Base-by-base conservation (phyloP, 2,797 vertebrate genomes). In the Vireo griseus region DNA sequence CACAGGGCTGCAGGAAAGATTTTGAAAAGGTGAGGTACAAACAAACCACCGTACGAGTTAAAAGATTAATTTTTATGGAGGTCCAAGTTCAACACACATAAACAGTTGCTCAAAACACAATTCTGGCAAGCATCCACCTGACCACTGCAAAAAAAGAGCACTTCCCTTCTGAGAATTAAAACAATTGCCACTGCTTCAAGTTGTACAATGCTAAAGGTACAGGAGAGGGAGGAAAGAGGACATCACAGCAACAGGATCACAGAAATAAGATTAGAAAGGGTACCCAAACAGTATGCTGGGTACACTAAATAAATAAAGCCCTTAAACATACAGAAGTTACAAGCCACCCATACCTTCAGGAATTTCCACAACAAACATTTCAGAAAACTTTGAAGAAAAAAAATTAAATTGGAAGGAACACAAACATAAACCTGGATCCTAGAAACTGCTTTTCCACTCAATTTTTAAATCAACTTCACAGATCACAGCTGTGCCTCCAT, bases 71-170 rank as follows among this genome's bases (percentile, higher is more conserved):
- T 89, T 92, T 90, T 91, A 65, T 68, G 19, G 55, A 94, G 63
- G 67, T 58, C 52, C 58, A 69, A 93, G 82, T 86, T 95, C 77
- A 86, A 40, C 42, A 52, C 9, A 87, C 37, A 37, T 54, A 57
- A 93, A 92, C 63, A 87, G 74, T 29, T 91, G 55, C 44, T 92
- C 71, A 81, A 67, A 95, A 93, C 65, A 92, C 54, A 81, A 90
- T 91, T 89, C 90, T 93, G 90, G 88, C 88, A 94, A 73, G 68
- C 40, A 76, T 79, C 63, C 88, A 91, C 68, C 68, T 31, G 42
- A 86, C 29, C 54, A 55, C 51, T 28, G n/a, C 69, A 88, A 63
- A 82, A 39, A 88, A 77, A 82, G 15, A 89, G 51, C 66, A 86
- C 40, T 84, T 94, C 93, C 88, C 57, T 69, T 86, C 14, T 33